These are phyloP conservation scores for Polypterus bichir DNA, from an alignment of 2,113 vertebrate species.

Conservation along the genomic window DNA sequence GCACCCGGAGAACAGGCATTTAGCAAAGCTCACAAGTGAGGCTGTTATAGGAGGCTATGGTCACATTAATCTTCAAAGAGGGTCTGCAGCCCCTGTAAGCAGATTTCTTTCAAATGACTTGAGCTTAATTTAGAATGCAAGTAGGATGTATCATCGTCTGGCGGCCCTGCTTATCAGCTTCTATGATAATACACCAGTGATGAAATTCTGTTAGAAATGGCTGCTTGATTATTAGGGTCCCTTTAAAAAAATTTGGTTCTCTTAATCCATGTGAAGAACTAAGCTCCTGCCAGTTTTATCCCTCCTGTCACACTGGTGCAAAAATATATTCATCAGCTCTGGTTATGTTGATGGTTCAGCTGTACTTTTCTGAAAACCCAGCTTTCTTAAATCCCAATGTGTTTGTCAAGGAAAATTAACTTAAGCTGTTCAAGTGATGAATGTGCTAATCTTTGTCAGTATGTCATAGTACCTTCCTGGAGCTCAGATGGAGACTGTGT, in stretches of 20 bases:
- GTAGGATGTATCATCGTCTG: conserved; percentile 18
- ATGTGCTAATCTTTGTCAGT: no score
- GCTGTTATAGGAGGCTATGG: no score
- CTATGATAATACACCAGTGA: conserved; percentile 1
- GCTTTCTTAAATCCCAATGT: not conserved
- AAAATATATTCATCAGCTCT: not conserved
- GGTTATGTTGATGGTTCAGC: not conserved
- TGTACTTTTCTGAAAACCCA: not conserved
- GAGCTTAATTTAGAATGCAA: conserved; percentile 27
- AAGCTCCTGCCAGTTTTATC: conserved; percentile 17
- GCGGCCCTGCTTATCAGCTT: conserved; percentile 19
- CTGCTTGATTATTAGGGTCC: conserved; percentile 23
- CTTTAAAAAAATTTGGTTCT: conserved; percentile 17
- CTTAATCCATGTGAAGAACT: conserved; percentile 27
- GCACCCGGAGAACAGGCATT: no score
- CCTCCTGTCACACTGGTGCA: conserved; percentile 10
- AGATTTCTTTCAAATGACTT: conserved; percentile 23
- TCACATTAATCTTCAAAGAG: conserved; percentile 19
- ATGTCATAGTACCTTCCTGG: no score
- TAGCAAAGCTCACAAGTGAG: no score
- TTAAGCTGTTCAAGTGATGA: no score
- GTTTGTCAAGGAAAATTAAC: no score
- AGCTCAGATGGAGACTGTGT: no score
- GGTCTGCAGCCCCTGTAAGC: conserved; percentile 20
- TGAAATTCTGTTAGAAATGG: conserved; percentile 11